Conservation (phyloP, 1,140 invertebrate species). For the Cydia pomonella region DNA sequence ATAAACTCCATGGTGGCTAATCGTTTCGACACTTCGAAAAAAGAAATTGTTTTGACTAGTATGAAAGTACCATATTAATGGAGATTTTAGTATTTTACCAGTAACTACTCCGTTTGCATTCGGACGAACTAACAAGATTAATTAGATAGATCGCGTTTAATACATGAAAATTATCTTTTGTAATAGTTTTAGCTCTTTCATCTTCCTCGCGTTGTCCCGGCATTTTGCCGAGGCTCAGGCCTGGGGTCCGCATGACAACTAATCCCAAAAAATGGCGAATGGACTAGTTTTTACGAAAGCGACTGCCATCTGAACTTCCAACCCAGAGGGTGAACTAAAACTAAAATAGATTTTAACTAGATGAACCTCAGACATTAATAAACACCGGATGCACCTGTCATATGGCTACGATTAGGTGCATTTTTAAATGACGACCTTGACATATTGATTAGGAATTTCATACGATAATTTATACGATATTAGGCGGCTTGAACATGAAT, state of each 20-base stretch:
- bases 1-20: too few species aligned
- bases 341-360: background rate
- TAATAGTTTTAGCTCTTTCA: background rate
- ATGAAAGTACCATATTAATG: too few species aligned
- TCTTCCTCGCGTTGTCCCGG: too few species aligned
- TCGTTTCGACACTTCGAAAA: too few species aligned
- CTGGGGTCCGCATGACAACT: too few species aligned
- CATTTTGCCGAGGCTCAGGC: too few species aligned
- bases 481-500: conserved; percentile 30
- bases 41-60: too few species aligned
- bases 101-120: background rate
- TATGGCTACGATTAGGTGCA: background rate
- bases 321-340: too few species aligned
- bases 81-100: background rate
- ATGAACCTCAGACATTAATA: background rate
- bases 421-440: conserved; percentile 49
- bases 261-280: too few species aligned
- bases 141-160: background rate
- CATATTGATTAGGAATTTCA: conserved; percentile 45
- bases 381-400: background rate
- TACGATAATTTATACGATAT: conserved; percentile 32
- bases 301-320: too few species aligned
- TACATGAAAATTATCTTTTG: background rate
- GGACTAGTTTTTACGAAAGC: too few species aligned
- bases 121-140: background rate